These are phyloP conservation scores for Mormyrus iriodes DNA, from an alignment of 2,113 vertebrate species.

Conservation along the genomic window DNA sequence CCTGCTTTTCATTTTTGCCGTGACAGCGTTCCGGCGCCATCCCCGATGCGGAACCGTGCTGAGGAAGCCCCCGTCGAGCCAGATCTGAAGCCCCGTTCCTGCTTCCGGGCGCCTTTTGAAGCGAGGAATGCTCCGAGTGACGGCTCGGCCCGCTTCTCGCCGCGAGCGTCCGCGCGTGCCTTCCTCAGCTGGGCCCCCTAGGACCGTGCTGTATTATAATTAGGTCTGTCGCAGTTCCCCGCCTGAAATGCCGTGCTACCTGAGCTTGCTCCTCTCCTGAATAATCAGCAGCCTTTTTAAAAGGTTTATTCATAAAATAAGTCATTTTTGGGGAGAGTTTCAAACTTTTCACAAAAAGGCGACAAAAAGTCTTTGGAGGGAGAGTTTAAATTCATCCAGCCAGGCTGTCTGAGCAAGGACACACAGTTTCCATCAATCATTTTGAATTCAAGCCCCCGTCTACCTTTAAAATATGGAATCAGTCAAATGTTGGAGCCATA, in stretches of 20 bases:
- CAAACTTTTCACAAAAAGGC: neutral
- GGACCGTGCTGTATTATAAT: slow-evolving; percentile 18
- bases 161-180: neutral
- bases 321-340: neutral
- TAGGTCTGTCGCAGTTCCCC: slow-evolving; percentile 24
- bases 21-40: neutral
- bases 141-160: slow-evolving; percentile 9
- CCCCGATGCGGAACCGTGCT: neutral
- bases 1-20: neutral
- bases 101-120: slow-evolving; percentile 1
- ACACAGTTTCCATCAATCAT: neutral
- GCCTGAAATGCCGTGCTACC: neutral
- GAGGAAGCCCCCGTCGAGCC: neutral
- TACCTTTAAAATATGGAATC: neutral
- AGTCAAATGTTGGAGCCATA: neutral
- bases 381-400: neutral
- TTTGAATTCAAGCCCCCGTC: neutral
- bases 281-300: neutral
- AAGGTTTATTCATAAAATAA: slow-evolving; percentile 4
- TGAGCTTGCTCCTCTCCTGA: neutral
- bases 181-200: neutral
- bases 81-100: neutral
- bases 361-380: neutral
- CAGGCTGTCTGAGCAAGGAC: neutral
- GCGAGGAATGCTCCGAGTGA: neutral